These are phyloP conservation scores for Thymelicus acteon DNA, from an alignment of 2,888 invertebrate genomes.

Conservation along the genomic window DNA sequence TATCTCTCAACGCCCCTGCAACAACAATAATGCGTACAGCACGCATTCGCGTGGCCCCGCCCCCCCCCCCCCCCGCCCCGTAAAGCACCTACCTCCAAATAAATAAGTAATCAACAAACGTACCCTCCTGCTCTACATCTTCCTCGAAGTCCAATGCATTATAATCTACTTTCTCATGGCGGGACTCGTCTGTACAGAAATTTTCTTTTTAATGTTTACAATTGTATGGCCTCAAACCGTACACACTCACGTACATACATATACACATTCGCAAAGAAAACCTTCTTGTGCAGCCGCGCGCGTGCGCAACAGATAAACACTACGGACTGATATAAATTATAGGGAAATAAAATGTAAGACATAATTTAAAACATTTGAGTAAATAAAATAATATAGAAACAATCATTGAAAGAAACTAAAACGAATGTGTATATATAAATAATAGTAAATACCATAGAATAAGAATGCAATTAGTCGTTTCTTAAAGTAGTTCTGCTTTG, in stretches of 20 bases:
- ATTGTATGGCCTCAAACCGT: neutral
- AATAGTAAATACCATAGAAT: neutral
- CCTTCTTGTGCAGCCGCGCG: neutral
- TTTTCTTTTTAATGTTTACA: conserved; percentile 23
- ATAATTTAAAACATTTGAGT: too few species aligned
- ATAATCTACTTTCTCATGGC: conserved; percentile 85
- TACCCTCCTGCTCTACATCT: conserved; percentile 83
- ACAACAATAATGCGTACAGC: too few species aligned
- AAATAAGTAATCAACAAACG: conserved; percentile 8
- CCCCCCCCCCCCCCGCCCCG: too few species aligned
- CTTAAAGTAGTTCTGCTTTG: too few species aligned
- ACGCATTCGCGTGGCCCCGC: too few species aligned
- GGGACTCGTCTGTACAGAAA: conserved; percentile 62
- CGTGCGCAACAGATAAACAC: too few species aligned
- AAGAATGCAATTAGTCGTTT: neutral
- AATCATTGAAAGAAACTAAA: neutral
- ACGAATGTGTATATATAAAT: conserved; percentile 2
- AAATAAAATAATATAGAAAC: too few species aligned
- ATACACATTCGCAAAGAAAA: conserved; percentile 2
- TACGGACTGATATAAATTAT: too few species aligned
- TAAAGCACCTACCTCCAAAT: too few species aligned
- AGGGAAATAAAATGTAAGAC: too few species aligned
- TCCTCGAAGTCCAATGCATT: conserved; percentile 90
- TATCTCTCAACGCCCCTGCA: too few species aligned
- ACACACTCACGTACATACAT: neutral